Percentiles rank a stretch among this genome's conserved stretches.
phyloP scores from a whole-genome alignment of 2,888 invertebrate species.

The Congeria kusceri region DNA sequence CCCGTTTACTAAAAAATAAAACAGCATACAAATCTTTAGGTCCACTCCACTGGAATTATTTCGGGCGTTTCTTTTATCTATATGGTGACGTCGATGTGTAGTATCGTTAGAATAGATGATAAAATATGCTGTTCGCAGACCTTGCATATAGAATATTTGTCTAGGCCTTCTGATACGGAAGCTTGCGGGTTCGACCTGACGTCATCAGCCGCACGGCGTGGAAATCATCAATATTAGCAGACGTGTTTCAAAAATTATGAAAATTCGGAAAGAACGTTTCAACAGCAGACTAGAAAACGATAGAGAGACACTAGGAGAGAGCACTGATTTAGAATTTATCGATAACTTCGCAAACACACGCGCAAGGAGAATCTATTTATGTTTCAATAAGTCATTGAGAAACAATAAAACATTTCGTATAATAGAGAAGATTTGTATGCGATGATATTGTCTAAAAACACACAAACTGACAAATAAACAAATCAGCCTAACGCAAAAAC shows the following conservation, averaged over 20 bases:
- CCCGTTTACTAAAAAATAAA: conserved; percentile 7
- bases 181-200: conserved; percentile 76
- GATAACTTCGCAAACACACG: conserved; percentile 16
- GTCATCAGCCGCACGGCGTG: conserved; percentile 80
- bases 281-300: conserved; percentile 12
- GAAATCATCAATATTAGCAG: conserved; percentile 77
- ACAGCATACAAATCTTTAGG: neutral
- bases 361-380: conserved; percentile 36
- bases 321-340: conserved; percentile 20
- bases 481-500: too few relatives aligned
- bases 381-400: conserved; percentile 55
- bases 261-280: conserved; percentile 66
- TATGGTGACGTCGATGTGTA: conserved; percentile 53
- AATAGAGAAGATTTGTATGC: too few relatives aligned
- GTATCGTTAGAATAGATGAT: conserved; percentile 48
- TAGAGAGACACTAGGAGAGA: conserved; percentile 26
- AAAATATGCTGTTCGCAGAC: conserved; percentile 58
- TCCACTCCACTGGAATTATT: conserved; percentile 25
- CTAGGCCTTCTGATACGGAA: conserved; percentile 61
- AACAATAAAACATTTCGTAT: conserved; percentile 21
- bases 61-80: conserved; percentile 58
- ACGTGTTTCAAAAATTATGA: conserved; percentile 80
- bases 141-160: conserved; percentile 45
- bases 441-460: too few relatives aligned
- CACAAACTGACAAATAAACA: too few relatives aligned